phyloP scores from a whole-genome alignment of 2,113 vertebrate genomes.

The Diadophis punctatus region DNA sequence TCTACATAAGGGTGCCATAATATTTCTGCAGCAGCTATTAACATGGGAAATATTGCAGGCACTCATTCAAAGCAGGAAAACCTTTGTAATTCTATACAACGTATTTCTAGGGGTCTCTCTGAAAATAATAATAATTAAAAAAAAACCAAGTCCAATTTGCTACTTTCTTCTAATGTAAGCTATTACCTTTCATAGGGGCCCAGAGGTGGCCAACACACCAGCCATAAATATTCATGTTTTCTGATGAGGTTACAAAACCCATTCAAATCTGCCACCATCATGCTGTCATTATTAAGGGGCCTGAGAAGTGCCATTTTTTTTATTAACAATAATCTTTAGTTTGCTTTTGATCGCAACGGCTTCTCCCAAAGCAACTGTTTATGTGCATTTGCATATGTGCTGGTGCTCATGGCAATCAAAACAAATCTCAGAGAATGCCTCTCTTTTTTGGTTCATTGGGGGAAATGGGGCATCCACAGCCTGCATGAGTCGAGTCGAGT shows the following conservation, averaged over 20 bases:
- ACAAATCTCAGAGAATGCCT: slow-evolving; percentile 34
- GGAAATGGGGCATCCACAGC: slow-evolving; percentile 33
- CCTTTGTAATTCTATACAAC: slow-evolving; percentile 14
- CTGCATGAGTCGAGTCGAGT: background rate
- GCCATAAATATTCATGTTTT: slow-evolving; percentile 53
- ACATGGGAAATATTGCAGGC: slow-evolving; percentile 25
- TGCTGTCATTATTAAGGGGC: slow-evolving; percentile 13
- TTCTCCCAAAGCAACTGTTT: slow-evolving; percentile 26
- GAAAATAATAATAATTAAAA: slow-evolving; percentile 24
- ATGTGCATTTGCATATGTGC: background rate
- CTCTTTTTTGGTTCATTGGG: slow-evolving; percentile 44
- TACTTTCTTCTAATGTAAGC: slow-evolving; percentile 43
- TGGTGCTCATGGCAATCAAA: slow-evolving; percentile 28
- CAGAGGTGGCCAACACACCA: slow-evolving; percentile 35
- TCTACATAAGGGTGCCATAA: background rate
- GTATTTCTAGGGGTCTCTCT: slow-evolving; percentile 17
- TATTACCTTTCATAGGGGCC: slow-evolving; percentile 55
- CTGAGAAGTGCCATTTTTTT: slow-evolving; percentile 26
- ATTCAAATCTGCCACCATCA: slow-evolving; percentile 33
- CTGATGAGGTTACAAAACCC: slow-evolving; percentile 41
- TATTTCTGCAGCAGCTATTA: background rate
- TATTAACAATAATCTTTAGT: slow-evolving; percentile 28
- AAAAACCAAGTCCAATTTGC: slow-evolving; percentile 23
- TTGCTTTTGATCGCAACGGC: slow-evolving; percentile 47
- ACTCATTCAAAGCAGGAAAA: slow-evolving; percentile 37